Base-by-base conservation (phyloP, 1,140 invertebrate species). In the Drosophila sturtevanti region DNA sequence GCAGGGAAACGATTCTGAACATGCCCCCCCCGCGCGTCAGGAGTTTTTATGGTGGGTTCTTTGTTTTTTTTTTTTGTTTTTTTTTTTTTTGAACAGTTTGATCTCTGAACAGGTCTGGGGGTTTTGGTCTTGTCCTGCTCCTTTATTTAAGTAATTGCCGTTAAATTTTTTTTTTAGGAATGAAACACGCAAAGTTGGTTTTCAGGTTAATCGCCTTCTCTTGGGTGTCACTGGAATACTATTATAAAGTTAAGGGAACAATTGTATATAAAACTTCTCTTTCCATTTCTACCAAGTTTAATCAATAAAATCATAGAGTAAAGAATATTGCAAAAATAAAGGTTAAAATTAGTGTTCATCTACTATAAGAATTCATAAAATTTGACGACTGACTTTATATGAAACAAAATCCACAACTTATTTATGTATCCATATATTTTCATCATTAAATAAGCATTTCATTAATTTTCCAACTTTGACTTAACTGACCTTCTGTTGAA, bases 71-170 rank as follows among this genome's bases (percentile, higher is more conserved):
- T 34, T 56, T 54, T 4, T 11, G 31, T 55, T 34, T 56, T 56
- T 18, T 35, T 56, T n/a, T 56, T 7, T 14, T 48, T 48, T 48
- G 41, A 16, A 11, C 18, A n/a, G 41, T 48, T 48, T 48, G 41
- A 48, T 48, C 41, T 48, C 41, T 11, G 27, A 12, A 31, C 54
- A 18, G 7, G 31, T 56, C 27, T 56, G 54, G n/a, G n/a, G n/a
- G 27, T 56, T 56, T 34, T 7, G 54, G 22, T 56, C 31, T 56
- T 27, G 27, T 60, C 41, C n/a, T n/a, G n/a, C n/a, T 27, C n/a
- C 52, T 66, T 68, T 58, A 51, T 62, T 68, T 61, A 58, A 63
- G 37, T 72, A 68, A 72, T 72, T 62, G 51, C 37, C 64, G 51
- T 31, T 38, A 37, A 56, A 18, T 58, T 51, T 72, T 71, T 68